A percentile compares a stretch with the other conserved stretches of the same genome.
These are phyloP conservation scores for Volucella zonaria DNA, from an alignment of 2,888 invertebrate genomes.

Conservation along the genomic window DNA sequence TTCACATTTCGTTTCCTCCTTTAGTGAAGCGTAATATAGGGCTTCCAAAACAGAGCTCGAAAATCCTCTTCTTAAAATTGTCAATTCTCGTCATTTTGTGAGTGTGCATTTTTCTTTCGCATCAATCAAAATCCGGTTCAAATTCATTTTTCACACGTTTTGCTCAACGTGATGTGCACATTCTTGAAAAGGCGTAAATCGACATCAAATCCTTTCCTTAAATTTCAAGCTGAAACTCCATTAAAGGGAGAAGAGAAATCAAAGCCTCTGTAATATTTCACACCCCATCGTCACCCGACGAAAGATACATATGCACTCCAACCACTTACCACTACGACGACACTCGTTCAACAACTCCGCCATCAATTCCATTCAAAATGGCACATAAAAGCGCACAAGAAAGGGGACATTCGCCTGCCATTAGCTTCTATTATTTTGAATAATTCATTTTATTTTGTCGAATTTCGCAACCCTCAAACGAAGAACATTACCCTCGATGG, in stretches of 20 bases:
- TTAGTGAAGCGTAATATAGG: too few species aligned
- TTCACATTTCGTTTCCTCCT: too few species aligned
- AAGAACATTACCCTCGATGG: slow-evolving; percentile 10
- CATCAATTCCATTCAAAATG: slow-evolving; percentile 49
- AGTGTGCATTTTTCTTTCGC: too few species aligned
- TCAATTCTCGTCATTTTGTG: too few species aligned
- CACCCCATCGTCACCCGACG: slow-evolving; percentile 16
- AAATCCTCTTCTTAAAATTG: too few species aligned
- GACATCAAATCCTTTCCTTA: slow-evolving; percentile 11
- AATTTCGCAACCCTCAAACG: slow-evolving; percentile 27
- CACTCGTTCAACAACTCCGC: slow-evolving; percentile 13
- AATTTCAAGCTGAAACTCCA: slow-evolving; percentile 20
- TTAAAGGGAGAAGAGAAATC: slow-evolving; percentile 10
- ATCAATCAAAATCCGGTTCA: too few species aligned
- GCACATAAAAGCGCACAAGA: slow-evolving; percentile 36
- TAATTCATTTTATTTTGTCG: slow-evolving; percentile 68
- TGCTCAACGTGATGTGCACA: not conserved
- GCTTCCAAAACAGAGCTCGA: too few species aligned
- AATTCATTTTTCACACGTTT: too few species aligned
- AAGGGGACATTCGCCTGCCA: slow-evolving; percentile 61
- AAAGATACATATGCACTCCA: slow-evolving; percentile 6
- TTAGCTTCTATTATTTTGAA: slow-evolving; percentile 67
- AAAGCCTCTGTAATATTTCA: not conserved
- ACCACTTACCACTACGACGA: slow-evolving; percentile 19
- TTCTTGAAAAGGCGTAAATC: not conserved